Evolutionary conservation across 2,113 vertebrate species (phyloP).

Genomic region (Riparia riparia): DNA sequence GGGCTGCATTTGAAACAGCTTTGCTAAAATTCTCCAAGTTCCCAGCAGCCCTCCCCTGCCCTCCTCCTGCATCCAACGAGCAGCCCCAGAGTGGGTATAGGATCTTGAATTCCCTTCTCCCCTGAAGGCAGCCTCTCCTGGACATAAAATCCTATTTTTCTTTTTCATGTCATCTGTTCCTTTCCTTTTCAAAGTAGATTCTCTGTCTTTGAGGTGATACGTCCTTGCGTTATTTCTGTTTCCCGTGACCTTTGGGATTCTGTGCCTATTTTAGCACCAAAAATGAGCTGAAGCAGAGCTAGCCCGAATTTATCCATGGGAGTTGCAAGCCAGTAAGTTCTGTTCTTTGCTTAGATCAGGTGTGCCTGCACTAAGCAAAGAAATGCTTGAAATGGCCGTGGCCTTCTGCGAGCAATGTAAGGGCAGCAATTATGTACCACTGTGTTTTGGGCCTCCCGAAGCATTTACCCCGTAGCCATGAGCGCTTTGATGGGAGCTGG

Average conservation of each 20-base stretch:
- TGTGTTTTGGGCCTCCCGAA: slow-evolving; percentile 20
- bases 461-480: slow-evolving; percentile 33
- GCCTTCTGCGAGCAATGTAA: neutral
- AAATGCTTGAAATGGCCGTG: neutral
- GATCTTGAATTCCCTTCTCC: neutral
- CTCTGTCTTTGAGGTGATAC: neutral
- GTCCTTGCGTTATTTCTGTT: neutral
- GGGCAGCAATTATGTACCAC: neutral
- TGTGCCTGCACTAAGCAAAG: neutral
- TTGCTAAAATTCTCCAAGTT: neutral
- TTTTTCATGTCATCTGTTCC: neutral
- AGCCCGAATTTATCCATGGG: neutral
- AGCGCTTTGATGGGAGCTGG: slow-evolving; percentile 19
- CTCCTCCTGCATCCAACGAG: neutral
- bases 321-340: neutral
- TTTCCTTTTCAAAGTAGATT: neutral
- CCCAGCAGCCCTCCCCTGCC: neutral
- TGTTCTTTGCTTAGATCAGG: neutral
- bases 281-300: neutral
- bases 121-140: neutral
- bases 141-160: neutral
- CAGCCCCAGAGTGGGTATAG: neutral
- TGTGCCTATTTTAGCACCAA: slow-evolving; percentile 1
- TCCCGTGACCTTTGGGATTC: neutral
- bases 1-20: neutral